Base-by-base conservation (phyloP, 2,888 invertebrate species). In the Brachylomia viminalis region DNA sequence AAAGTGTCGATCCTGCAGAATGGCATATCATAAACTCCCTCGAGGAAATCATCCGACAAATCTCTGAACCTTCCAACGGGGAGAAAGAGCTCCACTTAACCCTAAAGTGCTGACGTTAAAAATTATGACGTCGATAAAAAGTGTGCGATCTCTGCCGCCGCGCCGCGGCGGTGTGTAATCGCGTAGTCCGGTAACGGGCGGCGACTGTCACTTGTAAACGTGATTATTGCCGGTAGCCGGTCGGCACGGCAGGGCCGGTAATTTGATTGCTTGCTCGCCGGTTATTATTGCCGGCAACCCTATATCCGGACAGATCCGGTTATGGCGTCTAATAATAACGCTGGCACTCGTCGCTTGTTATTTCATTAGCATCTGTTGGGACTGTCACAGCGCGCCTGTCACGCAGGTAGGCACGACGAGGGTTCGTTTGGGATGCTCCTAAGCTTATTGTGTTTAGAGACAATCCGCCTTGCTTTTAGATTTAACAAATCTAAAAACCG, bases 241-340 rank as follows among this genome's bases (percentile, higher is more conserved):
- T 56, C 73, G 71, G 77, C 68, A 54, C 67, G 72, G 77, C 59
- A 58, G 38, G 52, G 75, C 86, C 92, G 91, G 92, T 95, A 94
- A 95, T 93, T 94, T 88, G 91, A 94, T 95, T 94, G 92, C 91
- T 87, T 87, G 91, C 87, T 83, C 88, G 87, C 88, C 91, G 91
- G 92, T 91, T 92, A 93, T 92, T 92, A 92, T 91, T 90, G 90
- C 91, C 90, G 90, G 89, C 88, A 90, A 90, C 89, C 90, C 88
- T 91, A 91, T 92, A 93, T 92, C 92, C 92, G 91, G 90, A 79
- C 86, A 89, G 89, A 91, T 91, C 92, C 92, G 91, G 92, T 91
- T 92, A 91, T 89, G 86, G 85, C 80, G 86, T 84, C 85, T 89
- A 88, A 91, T 91, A 91, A 92, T 90, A 92, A 89, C 86, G 90